These are phyloP conservation scores for Acyrthosiphon pisum DNA, from an alignment of 1,140 invertebrate genomes.

Conservation along the genomic window DNA sequence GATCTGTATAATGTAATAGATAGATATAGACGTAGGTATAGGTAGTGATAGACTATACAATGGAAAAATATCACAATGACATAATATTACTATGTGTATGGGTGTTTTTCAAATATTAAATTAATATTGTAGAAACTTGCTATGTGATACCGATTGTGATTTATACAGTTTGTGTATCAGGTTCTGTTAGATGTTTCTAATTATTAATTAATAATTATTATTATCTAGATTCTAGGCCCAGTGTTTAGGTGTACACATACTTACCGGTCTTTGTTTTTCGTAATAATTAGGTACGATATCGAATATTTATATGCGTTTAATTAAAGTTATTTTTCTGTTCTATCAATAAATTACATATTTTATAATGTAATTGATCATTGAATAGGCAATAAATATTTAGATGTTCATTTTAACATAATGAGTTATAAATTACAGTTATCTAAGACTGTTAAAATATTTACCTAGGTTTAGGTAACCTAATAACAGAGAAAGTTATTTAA, in stretches of 20 bases:
- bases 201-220: not conserved
- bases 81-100: no score
- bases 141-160: no score
- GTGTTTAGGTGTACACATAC: no score
- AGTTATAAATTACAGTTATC: not conserved
- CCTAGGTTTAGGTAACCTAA: no score
- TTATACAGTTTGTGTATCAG: no score
- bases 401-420: not conserved
- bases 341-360: not conserved
- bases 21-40: no score
- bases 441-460: not conserved
- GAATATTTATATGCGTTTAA: not conserved
- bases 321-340: not conserved
- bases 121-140: no score
- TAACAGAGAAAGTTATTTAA: not conserved
- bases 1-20: not conserved
- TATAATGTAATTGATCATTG: not conserved
- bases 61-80: not conserved
- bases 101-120: no score
- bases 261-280: not conserved
- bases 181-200: not conserved
- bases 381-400: not conserved
- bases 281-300: not conserved
- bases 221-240: no score
- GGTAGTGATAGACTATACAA: not conserved